Percentiles rank a stretch among this genome's conserved stretches.
These are phyloP conservation scores for Agonopterix heracliana DNA, from an alignment of 2,888 invertebrate genomes.

Conservation along the genomic window DNA sequence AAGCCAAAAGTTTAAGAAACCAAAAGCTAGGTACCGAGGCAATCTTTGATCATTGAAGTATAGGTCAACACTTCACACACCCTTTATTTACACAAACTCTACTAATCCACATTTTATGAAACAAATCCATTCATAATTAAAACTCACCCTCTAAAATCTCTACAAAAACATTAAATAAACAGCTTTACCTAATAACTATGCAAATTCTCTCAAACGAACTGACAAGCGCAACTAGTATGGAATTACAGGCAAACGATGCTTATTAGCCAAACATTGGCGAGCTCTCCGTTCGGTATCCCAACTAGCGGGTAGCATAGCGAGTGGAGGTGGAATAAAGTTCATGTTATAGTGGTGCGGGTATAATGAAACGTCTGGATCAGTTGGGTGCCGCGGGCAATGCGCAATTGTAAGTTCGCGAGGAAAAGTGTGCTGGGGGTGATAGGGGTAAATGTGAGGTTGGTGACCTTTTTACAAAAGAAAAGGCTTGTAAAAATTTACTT, in stretches of 20 bases:
- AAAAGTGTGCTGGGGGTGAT: background rate
- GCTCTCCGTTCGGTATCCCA: constrained; percentile 11
- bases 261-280: constrained; percentile 18
- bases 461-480: no score
- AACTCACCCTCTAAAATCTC: constrained; percentile 9
- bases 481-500: no score
- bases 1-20: no score
- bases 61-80: background rate
- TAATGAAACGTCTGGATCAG: constrained; percentile 44
- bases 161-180: constrained; percentile 31
- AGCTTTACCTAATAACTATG: constrained; percentile 50
- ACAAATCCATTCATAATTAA: constrained; percentile 32
- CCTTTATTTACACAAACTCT: background rate
- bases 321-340: constrained; percentile 15
- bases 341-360: constrained; percentile 17
- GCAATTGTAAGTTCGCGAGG: constrained; percentile 13
- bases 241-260: constrained; percentile 18
- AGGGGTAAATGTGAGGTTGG: no score
- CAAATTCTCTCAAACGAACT: constrained; percentile 53
- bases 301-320: constrained; percentile 3
- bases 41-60: no score
- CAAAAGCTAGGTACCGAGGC: no score
- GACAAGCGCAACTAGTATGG: constrained; percentile 34
- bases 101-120: constrained; percentile 14
- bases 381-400: constrained; percentile 31